Base-by-base conservation (phyloP, 2,888 invertebrate species). In the Eueremaeus valkanovi region DNA sequence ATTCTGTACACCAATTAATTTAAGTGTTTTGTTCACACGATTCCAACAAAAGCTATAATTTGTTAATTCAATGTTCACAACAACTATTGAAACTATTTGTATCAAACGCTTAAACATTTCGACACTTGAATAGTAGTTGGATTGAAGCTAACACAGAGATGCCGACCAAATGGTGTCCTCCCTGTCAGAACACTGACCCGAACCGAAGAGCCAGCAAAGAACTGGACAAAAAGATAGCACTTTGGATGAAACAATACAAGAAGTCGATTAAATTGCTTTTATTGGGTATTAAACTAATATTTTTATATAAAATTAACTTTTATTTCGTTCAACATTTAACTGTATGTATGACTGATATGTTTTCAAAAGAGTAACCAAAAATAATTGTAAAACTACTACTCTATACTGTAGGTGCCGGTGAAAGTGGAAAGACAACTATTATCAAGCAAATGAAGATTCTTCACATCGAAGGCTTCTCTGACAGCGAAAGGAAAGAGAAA, bases 381-480 rank as follows among this genome's bases (percentile, higher is more conserved):
- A n/a, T n/a, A n/a, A n/a, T n/a, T n/a, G n/a, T n/a, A n/a, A n/a
- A n/a, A n/a, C n/a, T n/a, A n/a, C n/a, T n/a, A n/a, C n/a, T n/a
- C n/a, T n/a, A n/a, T n/a, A n/a, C n/a, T n/a, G n/a, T 80, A 87
- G 80, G 88, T 0, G 90, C 92, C 0, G 92, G 91, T 0, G 92
- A 92, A 81, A 90, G 91, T 13, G 92, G 92, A 0, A 92, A 92
- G 83, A 92, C 92, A 0, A 92, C 92, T 0, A 90, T 92, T 21
- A 89, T 92, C 31, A 92, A 92, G 81, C 92, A 92, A 83, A 92
- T 92, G 92, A 90, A 89, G 83, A 92, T 92, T 80, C 84, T 92
- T 58, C 92, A 92, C 81, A 88, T 92, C 6, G 89, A 90, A 81
- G 92, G 91, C 73, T 92, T 90, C 80, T 87, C 88, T 21, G 86